Base-by-base conservation (phyloP, 2,113 vertebrate genomes). In the Hucho hucho region DNA sequence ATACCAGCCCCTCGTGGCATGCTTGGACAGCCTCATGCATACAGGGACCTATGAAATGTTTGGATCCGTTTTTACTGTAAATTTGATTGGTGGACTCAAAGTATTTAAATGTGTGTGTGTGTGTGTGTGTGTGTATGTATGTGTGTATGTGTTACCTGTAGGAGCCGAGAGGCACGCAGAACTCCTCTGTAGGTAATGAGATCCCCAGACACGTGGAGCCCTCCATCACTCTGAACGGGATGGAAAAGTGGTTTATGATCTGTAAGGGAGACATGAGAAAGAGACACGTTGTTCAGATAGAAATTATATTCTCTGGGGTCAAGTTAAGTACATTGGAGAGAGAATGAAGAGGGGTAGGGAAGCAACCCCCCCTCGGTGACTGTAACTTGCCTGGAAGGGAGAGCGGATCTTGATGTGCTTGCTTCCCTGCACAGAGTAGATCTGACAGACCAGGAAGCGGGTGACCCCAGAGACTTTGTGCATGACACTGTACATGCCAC, bases 221-320 rank as follows among this genome's bases (percentile, higher is more conserved):
- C 86, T 97, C 96, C 86, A 94, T 96, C 85, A 99, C 84, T 88
- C 85, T 94, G 80, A 98, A 92, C 0, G 95, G 93, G 74, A 96
- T 89, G 69, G 95, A 94, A 88, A 98, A 98, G 90, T 99, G 97
- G 91, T 97, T 99, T 90, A 94, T 96, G 81, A 99, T 95, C 97
- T 99, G 37, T 43, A 46, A 22, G 2, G 75, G 47, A 64, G 49
- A 70, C 64, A 6, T 3, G 65, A 65, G 20, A 72, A 16, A 7
- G 14, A 24, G 13, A 53, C 49, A 4, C 14, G 4, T 43, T 43
- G 37, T 43, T 43, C 49, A 53, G 13, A 16, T 0, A 0, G 26
- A 74, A 70, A 61, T 65, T 1, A 46, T 43, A 63, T 49, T 43
- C 13, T 18, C 49, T 16, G 16, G 16, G 16, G 16, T 53, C 47